Evolutionary conservation across 2,113 vertebrate genomes (phyloP).

Genomic region (Platycercus adscitus): DNA sequence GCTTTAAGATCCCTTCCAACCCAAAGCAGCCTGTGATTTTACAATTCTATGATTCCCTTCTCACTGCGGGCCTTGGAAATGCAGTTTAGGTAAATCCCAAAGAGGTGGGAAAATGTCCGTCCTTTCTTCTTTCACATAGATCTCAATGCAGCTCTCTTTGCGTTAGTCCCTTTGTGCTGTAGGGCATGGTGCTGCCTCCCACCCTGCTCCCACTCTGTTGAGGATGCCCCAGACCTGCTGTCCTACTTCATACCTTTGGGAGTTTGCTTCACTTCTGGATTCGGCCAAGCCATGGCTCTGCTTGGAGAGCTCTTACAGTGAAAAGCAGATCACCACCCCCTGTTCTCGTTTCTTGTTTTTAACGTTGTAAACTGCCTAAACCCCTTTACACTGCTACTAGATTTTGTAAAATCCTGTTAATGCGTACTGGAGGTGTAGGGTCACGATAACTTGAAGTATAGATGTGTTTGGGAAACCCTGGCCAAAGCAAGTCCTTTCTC

Average conservation of each 20-base stretch:
- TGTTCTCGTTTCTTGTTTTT: not conserved
- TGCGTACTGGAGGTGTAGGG: not conserved
- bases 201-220: not conserved
- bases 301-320: not conserved
- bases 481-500: not conserved
- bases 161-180: rapidly evolving
- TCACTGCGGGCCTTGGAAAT: not conserved
- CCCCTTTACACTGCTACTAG: not conserved
- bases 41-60: not conserved
- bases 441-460: not conserved
- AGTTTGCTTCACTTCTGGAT: not conserved
- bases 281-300: not conserved
- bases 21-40: not conserved
- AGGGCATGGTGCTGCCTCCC: not conserved
- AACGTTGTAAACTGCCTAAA: not conserved
- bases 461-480: not conserved
- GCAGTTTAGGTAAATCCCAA: not conserved
- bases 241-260: not conserved
- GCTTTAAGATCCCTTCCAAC: not conserved
- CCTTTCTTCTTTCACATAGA: not conserved
- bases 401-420: not conserved
- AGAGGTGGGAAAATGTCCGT: not conserved
- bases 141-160: not conserved
- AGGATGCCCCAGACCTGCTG: not conserved
- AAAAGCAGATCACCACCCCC: not conserved